phyloP scores from a whole-genome alignment of 2,888 invertebrate genomes.

The Sthenelais limicola region DNA sequence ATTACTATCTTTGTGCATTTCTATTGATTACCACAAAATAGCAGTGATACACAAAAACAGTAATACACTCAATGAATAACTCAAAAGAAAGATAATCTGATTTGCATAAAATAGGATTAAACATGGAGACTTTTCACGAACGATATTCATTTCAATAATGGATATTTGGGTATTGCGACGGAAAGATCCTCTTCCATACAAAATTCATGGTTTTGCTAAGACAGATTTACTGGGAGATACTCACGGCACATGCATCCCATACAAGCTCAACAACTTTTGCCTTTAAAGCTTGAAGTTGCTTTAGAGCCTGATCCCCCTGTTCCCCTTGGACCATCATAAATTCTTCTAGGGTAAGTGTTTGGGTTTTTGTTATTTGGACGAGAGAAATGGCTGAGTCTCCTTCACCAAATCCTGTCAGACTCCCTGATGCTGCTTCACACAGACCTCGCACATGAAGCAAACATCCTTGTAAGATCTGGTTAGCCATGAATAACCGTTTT shows the following conservation, averaged over 20 bases:
- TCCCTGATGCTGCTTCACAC: conserved; percentile 67
- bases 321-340: conserved; percentile 61
- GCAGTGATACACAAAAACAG: too few species aligned
- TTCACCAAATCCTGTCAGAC: conserved; percentile 53
- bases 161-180: too few species aligned
- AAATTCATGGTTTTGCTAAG: too few species aligned
- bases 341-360: conserved; percentile 62
- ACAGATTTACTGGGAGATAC: too few species aligned
- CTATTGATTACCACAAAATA: too few species aligned
- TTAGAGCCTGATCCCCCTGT: conserved; percentile 58
- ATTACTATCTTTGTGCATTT: too few species aligned
- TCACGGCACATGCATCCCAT: conserved; percentile 70
- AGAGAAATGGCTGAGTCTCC: conserved; percentile 60
- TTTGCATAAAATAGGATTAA: too few species aligned
- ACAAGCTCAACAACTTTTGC: conserved; percentile 65
- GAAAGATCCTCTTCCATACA: too few species aligned
- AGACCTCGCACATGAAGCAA: conserved; percentile 66
- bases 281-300: conserved; percentile 61
- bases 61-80: too few species aligned
- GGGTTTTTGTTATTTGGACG: conserved; percentile 59
- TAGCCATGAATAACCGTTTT: conserved; percentile 65
- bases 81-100: too few species aligned
- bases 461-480: conserved; percentile 70
- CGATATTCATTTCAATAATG: too few species aligned
- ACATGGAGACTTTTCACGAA: too few species aligned